Evolutionary conservation across 2,888 invertebrate genomes (phyloP), one percentile per base, ranked within the genome.

Genomic region (Thera britannica): DNA sequence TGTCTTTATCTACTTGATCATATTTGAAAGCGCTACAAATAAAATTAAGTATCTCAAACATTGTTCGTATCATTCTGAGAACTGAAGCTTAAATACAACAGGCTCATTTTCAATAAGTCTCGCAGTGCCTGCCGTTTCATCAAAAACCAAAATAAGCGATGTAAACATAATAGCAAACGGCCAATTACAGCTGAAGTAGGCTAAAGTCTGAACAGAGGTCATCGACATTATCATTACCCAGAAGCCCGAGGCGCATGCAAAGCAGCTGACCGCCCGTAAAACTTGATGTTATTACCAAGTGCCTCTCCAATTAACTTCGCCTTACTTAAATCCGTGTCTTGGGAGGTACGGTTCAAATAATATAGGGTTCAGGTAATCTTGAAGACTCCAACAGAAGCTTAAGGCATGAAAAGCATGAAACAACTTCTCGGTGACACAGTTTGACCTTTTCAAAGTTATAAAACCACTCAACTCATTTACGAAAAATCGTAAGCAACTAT

Each of bases 221-320:
- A 82, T 81, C 69, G 79, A 74, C 86, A 84, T 86, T 82, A 85
- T 75, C 83, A 79, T 85, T 85, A 84, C 72, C 75, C 58, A 61
- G 67, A 52, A 62, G 74, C 74, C 78, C 75, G 68, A 65, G 67
- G 73, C 72, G 74, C 76, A 79, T 76, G 74, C 74, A 77, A 76
- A 79, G 71, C 74, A 73, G 69, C 87, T 86, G 86, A 83, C 88
- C 88, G 81, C 72, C 77, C 76, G 79, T 88, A 83, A 86, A 87
- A 86, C 80, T 83, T 86, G 83, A 88, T 83, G 87, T 78, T 80
- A 79, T 77, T 75, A 71, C 78, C 68, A 75, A 77, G 72, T 76
- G 78, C 83, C 81, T 86, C 85, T 88, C 87, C 88, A 88, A 88
- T 88, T 88, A 87, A 82, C 78, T 77, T 67, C 79, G 85, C 82